Base-by-base conservation (phyloP, 2,888 invertebrate species). In the Nasonovia ribisnigri region DNA sequence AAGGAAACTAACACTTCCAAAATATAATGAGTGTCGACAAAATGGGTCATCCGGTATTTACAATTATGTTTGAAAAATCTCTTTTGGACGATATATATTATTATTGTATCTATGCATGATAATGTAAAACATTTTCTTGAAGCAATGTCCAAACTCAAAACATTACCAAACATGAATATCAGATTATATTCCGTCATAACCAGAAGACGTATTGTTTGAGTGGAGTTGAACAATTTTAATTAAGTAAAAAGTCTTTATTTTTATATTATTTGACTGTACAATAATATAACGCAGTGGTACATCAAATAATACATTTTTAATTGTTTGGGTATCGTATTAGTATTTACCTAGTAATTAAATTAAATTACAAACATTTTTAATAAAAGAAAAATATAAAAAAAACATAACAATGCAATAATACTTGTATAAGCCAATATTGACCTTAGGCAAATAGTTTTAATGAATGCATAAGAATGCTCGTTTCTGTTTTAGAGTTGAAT, bases 291-390 rank as follows among this genome's bases (percentile, higher is more conserved):
- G 8, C 5, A 36, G 20, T 8, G 20, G 77, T 20, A 77, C 36
- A 77, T 77, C 77, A 77, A 36, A 36, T 77, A 77, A 77, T 77
- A 77, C 77, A 36, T 77, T 77, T 77, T 77, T 77, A 77, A 77
- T 77, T 42, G 67, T 77, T 77, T 20, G 8, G 8, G 8, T 77
- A 77, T 77, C 77, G 77, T 77, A 77, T 77, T 77, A 36, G 77
- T 77, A 36, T 77, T 77, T 77, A 36, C 77, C 36, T 36, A 77
- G 77, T 77, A 77, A 77, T 77, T 77, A 77, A 77, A 77, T 77
- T 77, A 77, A 77, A 77, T 77, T 77, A 20, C 36, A 77, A 77
- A 77, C 36, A 77, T 77, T 77, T 67, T 77, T 77, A 10, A 77
- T 36, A 77, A 36, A 36, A 77, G 5, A 77, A 77, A 77, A 67